phyloP scores from a whole-genome alignment of 2,113 vertebrate species.

The Suricata suricatta region DNA sequence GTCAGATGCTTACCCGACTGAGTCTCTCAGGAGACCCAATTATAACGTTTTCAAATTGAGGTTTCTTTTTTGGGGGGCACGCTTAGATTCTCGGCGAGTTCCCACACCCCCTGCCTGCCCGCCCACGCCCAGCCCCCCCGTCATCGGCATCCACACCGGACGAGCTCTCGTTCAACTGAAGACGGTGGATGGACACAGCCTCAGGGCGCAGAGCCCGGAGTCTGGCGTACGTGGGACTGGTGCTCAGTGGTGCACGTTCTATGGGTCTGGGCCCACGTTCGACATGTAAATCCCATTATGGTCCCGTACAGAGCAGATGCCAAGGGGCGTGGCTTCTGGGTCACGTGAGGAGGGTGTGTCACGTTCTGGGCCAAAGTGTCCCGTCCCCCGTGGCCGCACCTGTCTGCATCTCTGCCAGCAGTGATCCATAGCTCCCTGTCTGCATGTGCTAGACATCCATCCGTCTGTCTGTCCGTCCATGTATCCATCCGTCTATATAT shows the following conservation, averaged over 20 bases:
- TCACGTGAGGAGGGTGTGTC: too few species aligned
- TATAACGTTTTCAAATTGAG: too few species aligned
- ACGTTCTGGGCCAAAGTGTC: too few species aligned
- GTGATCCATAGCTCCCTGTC: too few species aligned
- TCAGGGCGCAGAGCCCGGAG: neutral
- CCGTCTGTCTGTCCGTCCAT: too few species aligned
- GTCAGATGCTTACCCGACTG: too few species aligned
- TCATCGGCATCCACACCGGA: neutral
- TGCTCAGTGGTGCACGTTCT: too few species aligned
- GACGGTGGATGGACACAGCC: neutral
- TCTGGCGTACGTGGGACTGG: accelerated
- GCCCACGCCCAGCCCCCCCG: neutral
- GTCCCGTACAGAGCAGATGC: neutral
- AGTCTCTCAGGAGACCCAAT: too few species aligned
- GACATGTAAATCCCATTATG: neutral
- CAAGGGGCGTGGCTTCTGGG: neutral
- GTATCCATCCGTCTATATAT: too few species aligned
- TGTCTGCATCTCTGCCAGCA: too few species aligned
- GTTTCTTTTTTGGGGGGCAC: neutral
- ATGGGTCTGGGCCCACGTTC: neutral
- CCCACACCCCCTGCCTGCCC: neutral
- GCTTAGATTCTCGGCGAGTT: neutral
- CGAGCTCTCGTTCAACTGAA: neutral
- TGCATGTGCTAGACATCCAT: too few species aligned
- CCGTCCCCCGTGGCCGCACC: too few species aligned